These are phyloP conservation scores for Drosophila baimaii DNA, from an alignment of 1,140 invertebrate species.

Conservation along the genomic window DNA sequence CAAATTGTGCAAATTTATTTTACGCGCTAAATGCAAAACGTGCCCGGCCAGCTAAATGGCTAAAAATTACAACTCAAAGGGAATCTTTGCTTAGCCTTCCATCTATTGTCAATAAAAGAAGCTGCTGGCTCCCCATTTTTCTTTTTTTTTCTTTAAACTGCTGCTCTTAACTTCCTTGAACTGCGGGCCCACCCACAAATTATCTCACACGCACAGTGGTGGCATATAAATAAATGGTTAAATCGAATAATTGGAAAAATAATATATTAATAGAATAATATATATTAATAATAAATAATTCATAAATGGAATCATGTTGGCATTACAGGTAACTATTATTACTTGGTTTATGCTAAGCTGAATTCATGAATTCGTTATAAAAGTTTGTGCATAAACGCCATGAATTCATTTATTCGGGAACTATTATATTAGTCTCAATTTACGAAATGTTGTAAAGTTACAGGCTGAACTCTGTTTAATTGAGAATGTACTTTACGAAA, in stretches of 20 bases:
- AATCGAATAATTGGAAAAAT: neutral
- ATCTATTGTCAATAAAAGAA: constrained; percentile 71
- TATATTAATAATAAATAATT: no score
- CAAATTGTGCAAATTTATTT: constrained; percentile 82
- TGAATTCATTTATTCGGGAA: no score
- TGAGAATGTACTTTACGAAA: no score
- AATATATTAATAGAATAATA: no score
- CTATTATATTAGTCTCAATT: no score
- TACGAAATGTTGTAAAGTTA: no score
- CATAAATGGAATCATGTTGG: no score
- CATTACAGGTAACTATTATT: no score
- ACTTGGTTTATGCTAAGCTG: no score
- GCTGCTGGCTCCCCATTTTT: constrained; percentile 30
- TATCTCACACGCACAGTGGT: constrained; percentile 40
- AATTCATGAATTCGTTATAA: no score
- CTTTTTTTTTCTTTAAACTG: constrained; percentile 47
- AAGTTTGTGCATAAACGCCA: no score
- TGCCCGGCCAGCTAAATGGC: constrained; percentile 78
- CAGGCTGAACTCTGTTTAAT: no score
- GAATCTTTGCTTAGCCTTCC: constrained; percentile 50
- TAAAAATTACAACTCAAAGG: constrained; percentile 69
- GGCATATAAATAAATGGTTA: neutral
- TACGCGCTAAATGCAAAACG: constrained; percentile 81
- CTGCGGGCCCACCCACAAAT: constrained; percentile 64
- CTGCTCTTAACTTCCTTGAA: constrained; percentile 48